Conservation (phyloP, 2,888 invertebrate genomes). For the Trachelus tabidus region DNA sequence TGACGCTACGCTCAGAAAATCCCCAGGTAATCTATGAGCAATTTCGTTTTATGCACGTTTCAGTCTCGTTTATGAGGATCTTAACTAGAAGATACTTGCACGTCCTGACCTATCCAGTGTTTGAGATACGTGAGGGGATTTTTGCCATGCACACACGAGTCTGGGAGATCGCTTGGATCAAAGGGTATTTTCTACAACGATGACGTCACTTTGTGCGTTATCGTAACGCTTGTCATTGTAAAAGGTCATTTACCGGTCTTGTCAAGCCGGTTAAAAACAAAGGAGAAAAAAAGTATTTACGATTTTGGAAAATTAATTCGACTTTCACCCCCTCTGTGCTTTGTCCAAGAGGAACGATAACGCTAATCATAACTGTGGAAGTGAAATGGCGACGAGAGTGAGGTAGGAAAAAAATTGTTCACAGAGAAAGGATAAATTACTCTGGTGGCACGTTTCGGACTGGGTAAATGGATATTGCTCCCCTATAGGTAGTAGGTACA, state of each 20-base stretch:
- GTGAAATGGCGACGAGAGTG: background rate
- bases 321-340: background rate
- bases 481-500: background rate
- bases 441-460: background rate
- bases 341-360: background rate
- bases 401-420: background rate
- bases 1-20: conserved; percentile 30
- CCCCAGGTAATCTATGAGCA: conserved; percentile 22
- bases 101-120: background rate
- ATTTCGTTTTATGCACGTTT: conserved; percentile 22
- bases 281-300: background rate
- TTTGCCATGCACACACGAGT: background rate
- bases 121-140: background rate
- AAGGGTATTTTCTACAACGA: background rate
- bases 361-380: background rate
- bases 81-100: conserved; percentile 5
- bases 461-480: background rate
- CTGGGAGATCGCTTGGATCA: background rate
- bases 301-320: background rate
- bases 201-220: background rate
- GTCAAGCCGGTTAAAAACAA: background rate
- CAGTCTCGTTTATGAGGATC: conserved; percentile 17
- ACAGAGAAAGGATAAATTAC: background rate
- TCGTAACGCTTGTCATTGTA: background rate
- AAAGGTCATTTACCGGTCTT: background rate